Percentiles rank a stretch among this genome's conserved stretches.
Conservation (phyloP, 2,888 invertebrate species). For the Epirrhoe tristata region DNA sequence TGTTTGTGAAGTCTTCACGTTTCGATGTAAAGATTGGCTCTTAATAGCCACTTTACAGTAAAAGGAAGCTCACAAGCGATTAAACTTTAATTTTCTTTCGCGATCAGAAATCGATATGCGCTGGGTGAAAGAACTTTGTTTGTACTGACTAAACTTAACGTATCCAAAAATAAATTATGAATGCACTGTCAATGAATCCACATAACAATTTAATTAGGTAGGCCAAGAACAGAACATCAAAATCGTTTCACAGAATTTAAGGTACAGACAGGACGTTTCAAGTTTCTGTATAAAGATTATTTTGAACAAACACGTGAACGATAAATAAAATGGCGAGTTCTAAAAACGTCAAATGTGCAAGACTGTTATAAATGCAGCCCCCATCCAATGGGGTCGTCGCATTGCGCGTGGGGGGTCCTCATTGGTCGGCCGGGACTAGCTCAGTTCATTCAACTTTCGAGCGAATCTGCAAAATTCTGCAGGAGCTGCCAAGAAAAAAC, state of each 20-base stretch:
- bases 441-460: constrained; percentile 70
- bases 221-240: too few species aligned
- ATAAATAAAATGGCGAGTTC: constrained; percentile 48
- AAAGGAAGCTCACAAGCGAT: constrained; percentile 16
- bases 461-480: constrained; percentile 66
- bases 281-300: constrained; percentile 27
- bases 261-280: constrained; percentile 7
- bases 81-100: constrained; percentile 27
- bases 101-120: constrained; percentile 37
- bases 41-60: constrained; percentile 15
- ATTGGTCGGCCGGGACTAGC: constrained; percentile 57
- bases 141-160: constrained; percentile 23
- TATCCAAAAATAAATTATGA: constrained; percentile 30
- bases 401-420: constrained; percentile 69
- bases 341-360: constrained; percentile 51
- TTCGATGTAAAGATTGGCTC: constrained; percentile 2
- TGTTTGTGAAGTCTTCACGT: constrained; percentile 1
- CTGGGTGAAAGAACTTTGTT: constrained; percentile 37
- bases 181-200: not conserved
- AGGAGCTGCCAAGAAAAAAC: constrained; percentile 57
- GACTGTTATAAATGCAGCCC: constrained; percentile 53
- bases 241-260: not conserved
- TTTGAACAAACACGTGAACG: constrained; percentile 46
- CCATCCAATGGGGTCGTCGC: constrained; percentile 74
- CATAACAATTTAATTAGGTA: too few species aligned